Evolutionary conservation across 2,797 vertebrate genomes (phyloP).

Genomic region (Eleutherodactylus coqui): DNA sequence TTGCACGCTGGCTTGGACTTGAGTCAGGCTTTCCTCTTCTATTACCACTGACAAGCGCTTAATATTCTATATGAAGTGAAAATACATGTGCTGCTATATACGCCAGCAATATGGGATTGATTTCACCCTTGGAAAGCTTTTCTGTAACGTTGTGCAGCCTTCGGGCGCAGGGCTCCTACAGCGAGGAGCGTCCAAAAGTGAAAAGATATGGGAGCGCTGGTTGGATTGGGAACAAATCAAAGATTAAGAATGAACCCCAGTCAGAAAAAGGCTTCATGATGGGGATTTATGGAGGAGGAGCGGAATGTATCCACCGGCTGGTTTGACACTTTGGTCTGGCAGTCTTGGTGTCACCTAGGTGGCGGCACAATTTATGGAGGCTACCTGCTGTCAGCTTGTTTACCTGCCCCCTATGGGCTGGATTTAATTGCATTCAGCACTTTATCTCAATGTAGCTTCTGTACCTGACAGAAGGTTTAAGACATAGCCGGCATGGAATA

Average conservation of each 20-base stretch:
- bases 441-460: not conserved
- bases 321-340: not conserved
- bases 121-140: not conserved
- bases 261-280: not conserved
- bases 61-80: no score
- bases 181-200: not conserved
- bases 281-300: not conserved
- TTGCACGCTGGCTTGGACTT: no score
- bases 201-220: not conserved
- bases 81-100: not conserved
- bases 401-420: constrained; percentile 12
- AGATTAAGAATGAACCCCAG: not conserved
- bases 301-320: constrained; percentile 10
- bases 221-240: not conserved
- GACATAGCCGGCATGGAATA: no score
- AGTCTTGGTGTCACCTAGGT: not conserved
- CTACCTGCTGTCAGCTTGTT: not conserved
- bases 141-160: not conserved
- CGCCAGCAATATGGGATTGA: not conserved
- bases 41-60: no score
- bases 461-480: constrained; percentile 1
- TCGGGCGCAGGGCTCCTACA: no score
- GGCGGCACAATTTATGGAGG: constrained; percentile 15
- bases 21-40: no score
- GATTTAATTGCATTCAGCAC: not conserved